Base-by-base conservation (phyloP, 2,888 invertebrate species). In the Eudasyphora cyanicolor region DNA sequence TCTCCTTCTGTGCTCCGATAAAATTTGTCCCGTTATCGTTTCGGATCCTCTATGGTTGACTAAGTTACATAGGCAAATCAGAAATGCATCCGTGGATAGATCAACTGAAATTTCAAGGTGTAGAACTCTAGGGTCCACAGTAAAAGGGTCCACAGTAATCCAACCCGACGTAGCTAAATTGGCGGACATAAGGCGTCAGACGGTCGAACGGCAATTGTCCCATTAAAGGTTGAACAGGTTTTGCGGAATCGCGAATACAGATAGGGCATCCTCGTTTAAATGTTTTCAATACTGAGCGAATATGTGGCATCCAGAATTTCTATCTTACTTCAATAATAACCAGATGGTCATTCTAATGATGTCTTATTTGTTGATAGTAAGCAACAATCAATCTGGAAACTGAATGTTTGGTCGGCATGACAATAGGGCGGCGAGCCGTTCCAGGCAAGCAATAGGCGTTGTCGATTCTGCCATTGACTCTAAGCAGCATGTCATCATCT, bases 161-260 rank as follows among this genome's bases (percentile, higher is more conserved):
- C n/a, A n/a, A n/a, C n/a, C n/a, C n/a, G n/a, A n/a, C n/a, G n/a
- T n/a, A n/a, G n/a, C n/a, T n/a, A n/a, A n/a, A n/a, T n/a, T n/a
- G n/a, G 12, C 10, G 38, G 2, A 85, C 60, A 32, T 74, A 86
- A 19, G 86, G 83, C 8, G 79, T 82, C 7, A 85, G 17, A 6
- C 85, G 78, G 29, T 86, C 86, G 6, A 64, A 5, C 0, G 85
- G 84, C 10, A 86, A 32, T 38, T 85, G 86, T 14, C 85, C 87
- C 86, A 88, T 87, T 12, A 82, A 35, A 0, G 87, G 87, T 2
- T 60, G 42, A 4, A 27, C 17, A 14, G 86, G 87, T 10, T 85
- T 82, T 17, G 76, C 75, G 8, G n/a, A 10, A 6, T 64, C 45
- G 1, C 10, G 29, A 7, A 75, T 51, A 49, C 82, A 85, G 5